A percentile compares a stretch with the other conserved stretches of the same genome.
Evolutionary conservation across 2,797 vertebrate genomes (phyloP).

Genomic region (Eulemur albifrons): DNA sequence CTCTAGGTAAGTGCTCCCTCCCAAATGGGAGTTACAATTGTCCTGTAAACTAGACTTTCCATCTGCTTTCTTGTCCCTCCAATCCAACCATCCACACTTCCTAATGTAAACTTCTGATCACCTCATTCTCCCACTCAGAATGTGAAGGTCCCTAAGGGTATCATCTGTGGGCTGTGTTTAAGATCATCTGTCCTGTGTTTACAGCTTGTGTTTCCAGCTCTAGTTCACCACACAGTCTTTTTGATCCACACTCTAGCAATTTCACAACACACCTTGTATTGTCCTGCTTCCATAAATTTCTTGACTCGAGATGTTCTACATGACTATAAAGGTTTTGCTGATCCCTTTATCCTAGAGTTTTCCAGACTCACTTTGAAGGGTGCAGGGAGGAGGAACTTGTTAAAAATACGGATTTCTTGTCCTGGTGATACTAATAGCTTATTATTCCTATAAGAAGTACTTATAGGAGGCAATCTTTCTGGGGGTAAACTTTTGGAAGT

Average conservation of each 20-base stretch:
- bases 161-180: neutral
- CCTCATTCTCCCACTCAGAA: neutral
- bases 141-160: neutral
- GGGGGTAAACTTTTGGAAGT: neutral
- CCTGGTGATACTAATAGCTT: neutral
- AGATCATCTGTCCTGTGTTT: neutral
- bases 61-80: neutral
- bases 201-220: neutral
- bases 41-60: neutral
- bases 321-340: neutral
- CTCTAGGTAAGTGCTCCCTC: neutral
- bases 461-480: neutral
- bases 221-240: neutral
- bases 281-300: neutral
- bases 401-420: neutral
- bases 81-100: fast-evolving
- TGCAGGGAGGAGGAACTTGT: neutral
- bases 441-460: neutral
- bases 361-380: neutral
- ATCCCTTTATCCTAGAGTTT: neutral
- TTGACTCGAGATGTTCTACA: neutral
- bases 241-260: neutral
- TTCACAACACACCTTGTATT: neutral
- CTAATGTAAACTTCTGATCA: neutral
- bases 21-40: neutral